Evolutionary conservation across 1,140 invertebrate genomes (phyloP).

Genomic region (Phymastichus coffea): DNA sequence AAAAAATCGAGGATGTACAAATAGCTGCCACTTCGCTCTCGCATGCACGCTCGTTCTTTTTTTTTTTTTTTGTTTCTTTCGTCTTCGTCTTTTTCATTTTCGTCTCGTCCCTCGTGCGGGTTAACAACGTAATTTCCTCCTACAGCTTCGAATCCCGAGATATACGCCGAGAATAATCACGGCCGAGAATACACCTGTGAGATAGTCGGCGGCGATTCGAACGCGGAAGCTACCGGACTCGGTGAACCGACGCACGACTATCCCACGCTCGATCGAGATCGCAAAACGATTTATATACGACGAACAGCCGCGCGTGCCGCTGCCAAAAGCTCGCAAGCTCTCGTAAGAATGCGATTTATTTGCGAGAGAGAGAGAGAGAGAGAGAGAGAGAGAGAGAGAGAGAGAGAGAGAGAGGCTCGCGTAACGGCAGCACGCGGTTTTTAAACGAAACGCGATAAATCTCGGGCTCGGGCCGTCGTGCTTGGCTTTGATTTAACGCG

Average conservation of each 20-base stretch:
- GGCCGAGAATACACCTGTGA: too few species aligned
- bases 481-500: not conserved
- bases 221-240: too few species aligned
- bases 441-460: not conserved
- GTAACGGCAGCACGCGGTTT: not conserved
- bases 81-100: slow-evolving; percentile 1
- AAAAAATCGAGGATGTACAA: slow-evolving; percentile 9
- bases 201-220: too few species aligned
- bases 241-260: too few species aligned
- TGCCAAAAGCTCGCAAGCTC: too few species aligned
- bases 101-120: not conserved
- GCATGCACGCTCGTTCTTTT: too few species aligned
- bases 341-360: too few species aligned
- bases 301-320: not conserved
- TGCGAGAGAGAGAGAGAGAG: too few species aligned
- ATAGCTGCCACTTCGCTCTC: not conserved
- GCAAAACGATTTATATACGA: not conserved
- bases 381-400: too few species aligned
- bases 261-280: not conserved
- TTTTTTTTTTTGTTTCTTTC: slow-evolving; percentile 7
- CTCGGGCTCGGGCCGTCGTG: not conserved
- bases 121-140: slow-evolving; percentile 12
- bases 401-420: not conserved
- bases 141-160: too few species aligned
- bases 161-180: too few species aligned